These are phyloP conservation scores for Gymnarchus niloticus DNA, from an alignment of 2,113 vertebrate genomes.

Conservation along the genomic window DNA sequence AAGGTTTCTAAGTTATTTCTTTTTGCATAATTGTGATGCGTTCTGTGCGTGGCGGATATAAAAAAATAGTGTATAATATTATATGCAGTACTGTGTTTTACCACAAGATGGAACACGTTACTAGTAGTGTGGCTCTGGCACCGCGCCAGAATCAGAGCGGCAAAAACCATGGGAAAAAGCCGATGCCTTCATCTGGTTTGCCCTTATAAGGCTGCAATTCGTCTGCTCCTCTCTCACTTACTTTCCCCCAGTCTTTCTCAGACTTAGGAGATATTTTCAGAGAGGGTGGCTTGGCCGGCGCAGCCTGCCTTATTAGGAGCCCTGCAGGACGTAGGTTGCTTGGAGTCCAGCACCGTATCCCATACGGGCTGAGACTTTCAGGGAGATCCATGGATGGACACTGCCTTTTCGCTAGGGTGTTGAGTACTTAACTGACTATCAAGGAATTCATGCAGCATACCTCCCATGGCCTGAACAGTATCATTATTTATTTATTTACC, in stretches of 20 bases:
- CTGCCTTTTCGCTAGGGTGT: background rate
- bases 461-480: background rate
- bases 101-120: slow-evolving; percentile 53
- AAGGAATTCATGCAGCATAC: background rate
- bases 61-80: background rate
- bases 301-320: slow-evolving; percentile 70
- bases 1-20: background rate
- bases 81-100: slow-evolving; percentile 3
- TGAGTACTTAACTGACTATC: background rate
- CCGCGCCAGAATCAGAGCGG: slow-evolving; percentile 53
- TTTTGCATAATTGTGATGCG: background rate
- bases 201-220: slow-evolving; percentile 73
- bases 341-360: slow-evolving; percentile 56
- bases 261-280: slow-evolving; percentile 69
- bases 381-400: background rate
- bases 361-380: background rate
- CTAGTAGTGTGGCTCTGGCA: slow-evolving; percentile 46
- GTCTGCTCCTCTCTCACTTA: slow-evolving; percentile 55
- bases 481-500: background rate
- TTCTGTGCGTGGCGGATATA: background rate
- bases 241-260: slow-evolving; percentile 56
- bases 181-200: slow-evolving; percentile 50
- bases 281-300: slow-evolving; percentile 52
- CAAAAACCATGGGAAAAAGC: slow-evolving; percentile 72
- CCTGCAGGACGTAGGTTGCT: slow-evolving; percentile 56